Evolutionary conservation across 1,140 invertebrate species (phyloP), one percentile per base, ranked within the genome.

Genomic region (Megalopta genalis): DNA sequence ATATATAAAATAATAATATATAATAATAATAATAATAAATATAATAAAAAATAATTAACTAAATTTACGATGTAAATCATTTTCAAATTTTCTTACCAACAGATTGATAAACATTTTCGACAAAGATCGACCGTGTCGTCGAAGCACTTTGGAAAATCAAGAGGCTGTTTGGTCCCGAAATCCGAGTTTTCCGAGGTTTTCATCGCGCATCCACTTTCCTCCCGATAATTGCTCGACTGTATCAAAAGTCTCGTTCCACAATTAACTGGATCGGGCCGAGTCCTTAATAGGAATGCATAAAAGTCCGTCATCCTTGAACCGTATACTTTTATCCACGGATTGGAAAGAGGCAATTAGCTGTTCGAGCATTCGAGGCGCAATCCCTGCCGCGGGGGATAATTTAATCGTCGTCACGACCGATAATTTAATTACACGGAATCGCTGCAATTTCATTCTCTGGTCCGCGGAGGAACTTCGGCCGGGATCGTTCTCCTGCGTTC

Each of bases 391-490:
- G 63, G 52, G n/a, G 57, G 7, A 63, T 52, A 79, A 74, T 67
- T 78, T 39, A 65, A 37, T 14, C 39, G 25, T 14, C 59, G 70
- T 37, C 62, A 25, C 37, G 42, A 52, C 71, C 25, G 71, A 59
- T 67, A 67, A 79, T 79, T 79, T 79, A 74, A 79, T 79, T 79
- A 79, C 71, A 42, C 46, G 52, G 54, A 60, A 79, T 66, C 60
- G 42, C 39, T 10, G 49, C 57, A 32, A 37, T 69, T 77, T 42
- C 21, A 60, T 37, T 57, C 21, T 25, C 37, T 8, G 32, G 10
- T 21, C 27, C 21, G 18, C 21, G 5, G 49, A 37, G 70, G 14
- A 25, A 66, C 46, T 32, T 25, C 39, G 27, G 10, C 1, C 16
- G 8, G 21, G 23, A 49, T 62, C 52, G 62, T 46, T n/a, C 16